Evolutionary conservation across 2,797 vertebrate genomes (phyloP).

Genomic region (Taenioides sp.): DNA sequence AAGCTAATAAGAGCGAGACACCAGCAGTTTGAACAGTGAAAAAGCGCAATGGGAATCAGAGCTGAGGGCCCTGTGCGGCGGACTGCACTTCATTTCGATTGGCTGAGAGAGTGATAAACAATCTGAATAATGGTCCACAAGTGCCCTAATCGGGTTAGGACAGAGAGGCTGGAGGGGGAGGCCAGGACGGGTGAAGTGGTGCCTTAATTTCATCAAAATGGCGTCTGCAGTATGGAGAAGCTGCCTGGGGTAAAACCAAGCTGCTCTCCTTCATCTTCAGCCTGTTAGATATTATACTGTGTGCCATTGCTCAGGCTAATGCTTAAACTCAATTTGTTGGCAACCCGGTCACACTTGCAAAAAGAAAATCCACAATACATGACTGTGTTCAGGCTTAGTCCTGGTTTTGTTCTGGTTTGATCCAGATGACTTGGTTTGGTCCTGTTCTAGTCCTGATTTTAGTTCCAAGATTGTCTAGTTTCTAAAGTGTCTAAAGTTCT

Average conservation of each 20-base stretch:
- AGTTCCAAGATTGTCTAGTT: too few relatives aligned
- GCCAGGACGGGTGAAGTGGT: conserved; percentile 63
- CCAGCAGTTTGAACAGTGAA: conserved; percentile 13
- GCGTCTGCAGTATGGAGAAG: conserved; percentile 63
- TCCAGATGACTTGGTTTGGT: too few relatives aligned
- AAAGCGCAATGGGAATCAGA: conserved; percentile 42
- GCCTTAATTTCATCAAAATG: conserved; percentile 75
- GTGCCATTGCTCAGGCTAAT: conserved; percentile 67
- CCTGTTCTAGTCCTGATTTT: too few relatives aligned
- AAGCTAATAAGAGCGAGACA: conserved; percentile 13
- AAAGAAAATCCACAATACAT: neutral
- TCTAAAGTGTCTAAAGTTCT: too few relatives aligned
- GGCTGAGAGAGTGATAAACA: conserved; percentile 72
- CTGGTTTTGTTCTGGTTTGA: neutral
- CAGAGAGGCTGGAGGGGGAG: conserved; percentile 52
- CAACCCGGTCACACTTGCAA: conserved; percentile 20
- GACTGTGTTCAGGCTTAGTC: neutral
- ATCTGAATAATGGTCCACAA: conserved; percentile 74
- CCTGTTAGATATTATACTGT: conserved; percentile 68
- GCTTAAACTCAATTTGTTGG: conserved; percentile 71
- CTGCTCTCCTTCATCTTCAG: conserved; percentile 55
- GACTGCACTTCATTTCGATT: conserved; percentile 75
- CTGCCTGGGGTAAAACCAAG: conserved; percentile 44
- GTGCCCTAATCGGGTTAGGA: conserved; percentile 72
- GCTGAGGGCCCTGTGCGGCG: conserved; percentile 54